Evolutionary conservation across 2,888 invertebrate species (phyloP).

Genomic region (Xanthia togata): DNA sequence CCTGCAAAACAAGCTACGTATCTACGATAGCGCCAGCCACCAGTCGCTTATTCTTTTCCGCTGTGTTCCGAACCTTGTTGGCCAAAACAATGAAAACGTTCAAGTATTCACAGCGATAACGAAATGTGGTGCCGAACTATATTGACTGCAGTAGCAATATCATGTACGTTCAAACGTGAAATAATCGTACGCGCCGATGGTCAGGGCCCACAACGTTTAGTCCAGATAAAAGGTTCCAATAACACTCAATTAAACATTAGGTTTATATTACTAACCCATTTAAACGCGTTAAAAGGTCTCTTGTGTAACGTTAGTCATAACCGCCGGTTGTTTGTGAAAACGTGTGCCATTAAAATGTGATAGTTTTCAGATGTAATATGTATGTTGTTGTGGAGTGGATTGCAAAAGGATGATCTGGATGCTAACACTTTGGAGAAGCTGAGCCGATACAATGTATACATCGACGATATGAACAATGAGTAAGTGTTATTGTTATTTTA

Average conservation of each 20-base stretch:
- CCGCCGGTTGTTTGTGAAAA: slow-evolving; percentile 29
- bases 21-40: slow-evolving; percentile 31
- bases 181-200: slow-evolving; percentile 73
- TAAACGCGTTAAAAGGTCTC: slow-evolving; percentile 20
- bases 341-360: slow-evolving; percentile 60
- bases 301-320: slow-evolving; percentile 27
- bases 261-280: slow-evolving; percentile 39
- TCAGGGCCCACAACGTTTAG: slow-evolving; percentile 77
- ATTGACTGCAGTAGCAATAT: slow-evolving; percentile 79
- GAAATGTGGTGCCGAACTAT: slow-evolving; percentile 83
- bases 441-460: slow-evolving; percentile 80
- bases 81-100: slow-evolving; percentile 55
- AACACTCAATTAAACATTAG: slow-evolving; percentile 68
- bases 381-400: slow-evolving; percentile 83
- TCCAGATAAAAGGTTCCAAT: slow-evolving; percentile 86
- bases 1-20: slow-evolving; percentile 42
- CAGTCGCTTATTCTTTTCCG: slow-evolving; percentile 46
- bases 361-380: slow-evolving; percentile 86
- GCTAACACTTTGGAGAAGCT: slow-evolving; percentile 80
- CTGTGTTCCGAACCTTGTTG: slow-evolving; percentile 27
- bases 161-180: slow-evolving; percentile 86
- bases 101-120: slow-evolving; percentile 73
- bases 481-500: slow-evolving; percentile 71
- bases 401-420: slow-evolving; percentile 85
- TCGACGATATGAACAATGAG: slow-evolving; percentile 81